A percentile compares a stretch with the other conserved stretches of the same genome.
Evolutionary conservation across 2,888 invertebrate species (phyloP).

Genomic region (Lepidochitona cinerea): DNA sequence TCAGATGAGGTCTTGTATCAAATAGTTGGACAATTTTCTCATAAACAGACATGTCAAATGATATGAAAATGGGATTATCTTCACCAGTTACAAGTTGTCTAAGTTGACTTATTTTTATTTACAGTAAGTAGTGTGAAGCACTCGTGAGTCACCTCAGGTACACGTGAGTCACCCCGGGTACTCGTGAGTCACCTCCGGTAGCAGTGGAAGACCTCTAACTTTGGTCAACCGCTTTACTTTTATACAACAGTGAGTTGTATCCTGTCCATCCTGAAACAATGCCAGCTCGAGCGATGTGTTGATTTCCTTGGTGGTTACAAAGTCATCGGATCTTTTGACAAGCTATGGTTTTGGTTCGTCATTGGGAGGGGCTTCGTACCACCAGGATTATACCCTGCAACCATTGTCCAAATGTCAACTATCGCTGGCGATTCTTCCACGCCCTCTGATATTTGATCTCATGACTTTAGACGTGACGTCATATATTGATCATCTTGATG

Average conservation of each 20-base stretch:
- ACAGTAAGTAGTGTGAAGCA: conserved; percentile 5
- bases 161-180: no score
- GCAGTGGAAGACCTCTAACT: conserved; percentile 14
- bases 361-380: no score
- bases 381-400: no score
- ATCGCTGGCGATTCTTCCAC: no score
- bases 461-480: no score
- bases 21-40: conserved; percentile 26
- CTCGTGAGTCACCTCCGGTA: no score
- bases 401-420: no score
- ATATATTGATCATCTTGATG: no score
- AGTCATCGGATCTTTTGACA: conserved; percentile 1
- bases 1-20: conserved; percentile 14
- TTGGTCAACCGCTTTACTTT: conserved; percentile 3
- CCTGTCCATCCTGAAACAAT: conserved; percentile 17
- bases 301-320: conserved; percentile 5
- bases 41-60: conserved; percentile 20
- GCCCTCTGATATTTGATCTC: no score
- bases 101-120: background rate
- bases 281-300: conserved; percentile 16
- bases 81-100: conserved; percentile 12
- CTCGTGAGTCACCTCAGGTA: conserved; percentile 8
- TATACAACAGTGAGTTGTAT: conserved; percentile 22
- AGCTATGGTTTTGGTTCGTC: conserved; percentile 18
- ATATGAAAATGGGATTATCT: conserved; percentile 21